A percentile compares a stretch with the other conserved stretches of the same genome.
These are phyloP conservation scores for Bergia sp. DNA, from an alignment of 92 coral and sea anemone species.

Conservation along the genomic window DNA sequence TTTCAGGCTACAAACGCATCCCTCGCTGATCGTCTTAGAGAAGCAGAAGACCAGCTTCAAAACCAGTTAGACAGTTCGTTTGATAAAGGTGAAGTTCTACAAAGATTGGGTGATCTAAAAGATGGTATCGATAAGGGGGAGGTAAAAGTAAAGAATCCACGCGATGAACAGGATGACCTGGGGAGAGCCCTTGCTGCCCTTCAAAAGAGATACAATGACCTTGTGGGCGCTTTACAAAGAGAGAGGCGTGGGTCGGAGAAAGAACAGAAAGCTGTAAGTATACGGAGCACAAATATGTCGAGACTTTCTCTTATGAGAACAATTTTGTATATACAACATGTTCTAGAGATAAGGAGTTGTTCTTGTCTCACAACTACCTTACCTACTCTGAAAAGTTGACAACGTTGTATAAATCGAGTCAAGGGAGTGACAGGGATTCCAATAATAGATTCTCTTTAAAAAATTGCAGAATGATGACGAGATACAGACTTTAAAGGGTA, in stretches of 20 bases:
- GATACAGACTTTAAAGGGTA: slow-evolving; percentile 62
- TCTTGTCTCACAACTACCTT: background rate
- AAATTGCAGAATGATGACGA: slow-evolving; percentile 62
- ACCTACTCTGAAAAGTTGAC: background rate
- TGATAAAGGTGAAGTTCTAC: slow-evolving; percentile 77
- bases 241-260: slow-evolving; percentile 71
- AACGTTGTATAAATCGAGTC: background rate
- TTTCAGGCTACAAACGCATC: slow-evolving; percentile 78
- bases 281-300: background rate
- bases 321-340: background rate
- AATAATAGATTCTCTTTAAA: background rate
- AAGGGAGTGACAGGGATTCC: background rate
- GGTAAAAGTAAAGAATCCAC: slow-evolving; percentile 65
- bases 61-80: slow-evolving; percentile 52
- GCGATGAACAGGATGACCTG: slow-evolving; percentile 78
- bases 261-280: slow-evolving; percentile 35
- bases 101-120: slow-evolving; percentile 71
- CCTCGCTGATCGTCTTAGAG: slow-evolving; percentile 77
- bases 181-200: slow-evolving; percentile 81
- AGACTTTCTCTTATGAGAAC: background rate
- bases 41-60: slow-evolving; percentile 79
- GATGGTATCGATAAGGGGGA: slow-evolving; percentile 70
- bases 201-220: slow-evolving; percentile 75
- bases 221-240: slow-evolving; percentile 72
- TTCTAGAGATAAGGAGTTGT: background rate